Evolutionary conservation across 2,113 vertebrate species (phyloP).

Genomic region (Excalfactoria chinensis): DNA sequence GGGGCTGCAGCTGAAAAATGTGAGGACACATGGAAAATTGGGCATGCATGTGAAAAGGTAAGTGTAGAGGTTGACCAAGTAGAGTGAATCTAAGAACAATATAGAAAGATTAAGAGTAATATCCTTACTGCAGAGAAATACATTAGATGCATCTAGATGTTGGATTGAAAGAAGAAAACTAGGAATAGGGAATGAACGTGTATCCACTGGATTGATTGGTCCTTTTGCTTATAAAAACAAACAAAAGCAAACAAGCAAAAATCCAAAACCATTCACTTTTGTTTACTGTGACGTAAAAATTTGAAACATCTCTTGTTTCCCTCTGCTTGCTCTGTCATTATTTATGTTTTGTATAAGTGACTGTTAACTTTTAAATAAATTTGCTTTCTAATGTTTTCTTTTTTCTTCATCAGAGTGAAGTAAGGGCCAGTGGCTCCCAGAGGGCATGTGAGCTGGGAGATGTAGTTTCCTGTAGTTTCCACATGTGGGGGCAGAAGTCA

Average conservation of each 20-base stretch:
- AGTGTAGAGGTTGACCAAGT: neutral
- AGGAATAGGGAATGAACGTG: neutral
- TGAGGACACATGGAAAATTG: neutral
- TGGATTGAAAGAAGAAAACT: neutral
- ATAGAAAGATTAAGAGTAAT: neutral
- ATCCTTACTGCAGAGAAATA: neutral
- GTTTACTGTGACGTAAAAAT: neutral
- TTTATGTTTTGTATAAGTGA: neutral
- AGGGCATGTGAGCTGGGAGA: neutral
- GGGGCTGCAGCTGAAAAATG: neutral
- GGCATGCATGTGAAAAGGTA: neutral
- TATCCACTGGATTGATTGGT: neutral
- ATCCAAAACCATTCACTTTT: neutral
- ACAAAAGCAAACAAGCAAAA: neutral
- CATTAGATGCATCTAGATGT: neutral
- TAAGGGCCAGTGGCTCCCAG: rapidly evolving
- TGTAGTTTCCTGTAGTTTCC: neutral
- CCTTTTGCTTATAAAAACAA: neutral
- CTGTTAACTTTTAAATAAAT: neutral
- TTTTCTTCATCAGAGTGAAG: rapidly evolving
- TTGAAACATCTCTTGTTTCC: neutral
- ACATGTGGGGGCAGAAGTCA: neutral
- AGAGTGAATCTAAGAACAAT: neutral
- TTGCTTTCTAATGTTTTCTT: neutral
- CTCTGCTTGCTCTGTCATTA: neutral